phyloP scores from a whole-genome alignment of 2,888 invertebrate genomes.

The Thereva nobilitata region DNA sequence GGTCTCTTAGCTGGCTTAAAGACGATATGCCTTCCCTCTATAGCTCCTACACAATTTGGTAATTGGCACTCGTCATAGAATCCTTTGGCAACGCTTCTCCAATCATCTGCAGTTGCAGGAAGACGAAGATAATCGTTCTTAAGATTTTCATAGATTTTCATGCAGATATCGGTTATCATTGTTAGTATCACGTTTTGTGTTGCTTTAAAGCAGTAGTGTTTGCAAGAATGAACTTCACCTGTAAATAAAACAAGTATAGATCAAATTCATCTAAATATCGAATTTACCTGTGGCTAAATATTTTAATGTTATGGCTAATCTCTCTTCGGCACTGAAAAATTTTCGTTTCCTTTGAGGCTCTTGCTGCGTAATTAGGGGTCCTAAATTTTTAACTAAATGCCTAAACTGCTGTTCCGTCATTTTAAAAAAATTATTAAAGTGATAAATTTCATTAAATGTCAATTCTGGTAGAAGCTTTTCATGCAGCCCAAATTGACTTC shows the following conservation, averaged over 20 bases:
- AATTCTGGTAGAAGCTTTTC: slow-evolving; percentile 54
- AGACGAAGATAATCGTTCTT: slow-evolving; percentile 54
- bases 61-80: slow-evolving; percentile 44
- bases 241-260: slow-evolving; percentile 24
- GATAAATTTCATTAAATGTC: slow-evolving; percentile 54
- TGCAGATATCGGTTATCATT: slow-evolving; percentile 56
- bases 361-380: slow-evolving; percentile 53
- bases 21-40: slow-evolving; percentile 53
- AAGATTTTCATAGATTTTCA: slow-evolving; percentile 55
- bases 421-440: slow-evolving; percentile 55
- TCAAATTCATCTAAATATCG: not conserved
- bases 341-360: slow-evolving; percentile 56
- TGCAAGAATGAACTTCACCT: slow-evolving; percentile 57
- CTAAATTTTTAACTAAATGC: slow-evolving; percentile 53
- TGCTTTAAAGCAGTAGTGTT: slow-evolving; percentile 57
- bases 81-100: slow-evolving; percentile 50
- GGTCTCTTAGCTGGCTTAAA: slow-evolving; percentile 45
- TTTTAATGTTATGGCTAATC: slow-evolving; percentile 55
- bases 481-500: slow-evolving; percentile 54
- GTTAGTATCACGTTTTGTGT: slow-evolving; percentile 57
- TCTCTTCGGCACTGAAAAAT: slow-evolving; percentile 55
- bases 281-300: slow-evolving; percentile 56
- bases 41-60: slow-evolving; percentile 53
- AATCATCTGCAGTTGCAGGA: slow-evolving; percentile 56
- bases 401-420: slow-evolving; percentile 56